Base-by-base conservation (phyloP, 2,113 vertebrate genomes). In the Lagopus muta region DNA sequence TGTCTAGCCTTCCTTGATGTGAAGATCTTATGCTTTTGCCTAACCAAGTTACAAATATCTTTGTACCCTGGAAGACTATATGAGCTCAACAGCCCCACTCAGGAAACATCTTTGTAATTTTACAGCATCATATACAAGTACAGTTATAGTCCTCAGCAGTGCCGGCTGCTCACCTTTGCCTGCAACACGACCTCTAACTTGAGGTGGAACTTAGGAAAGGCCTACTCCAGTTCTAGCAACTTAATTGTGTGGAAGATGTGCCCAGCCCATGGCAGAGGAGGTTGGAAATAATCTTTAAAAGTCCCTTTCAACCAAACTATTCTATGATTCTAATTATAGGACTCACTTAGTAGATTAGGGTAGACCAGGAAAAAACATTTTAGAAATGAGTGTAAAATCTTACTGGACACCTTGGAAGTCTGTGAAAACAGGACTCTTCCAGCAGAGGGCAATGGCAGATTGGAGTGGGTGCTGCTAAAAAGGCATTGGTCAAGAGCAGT, bases 381-480 rank as follows among this genome's bases (percentile, higher is more conserved):
- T 3, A 10, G 40, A 47, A 15, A 3, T 27, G 14, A 13, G 3
- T 5, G 13, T 2, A 9, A 10, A 34, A 20, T 25, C 19, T 43
- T 13, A 3, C 1, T 5, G 45, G 11, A 2, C 17, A 6, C n/a
- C 11, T 36, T 3, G 25, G n/a, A 20, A 34, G 25, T 4, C 60
- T 7, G 62, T 15, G 82, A 3, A 3, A 25, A 17, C 8, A 8
- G 18, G 24, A n/a, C 57, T 66, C 8, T 5, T 25, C 80, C 91
- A 16, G 81, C 70, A 88, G 91, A 27, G 18, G 86, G 86, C 91
- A 50, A 11, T 4, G 62, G 24, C 61, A 40, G 17, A 25, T 40
- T 40, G 36, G 36, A 64, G 25, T 4, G 38, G 38, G 38, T 64
- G 25, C 61, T 40, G 61, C 38, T 11, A 28, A 64, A 11, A 40